A percentile compares a stretch with the other conserved stretches of the same genome.
These are phyloP conservation scores for Allacma fusca DNA, from an alignment of 2,888 invertebrate species.

Conservation along the genomic window DNA sequence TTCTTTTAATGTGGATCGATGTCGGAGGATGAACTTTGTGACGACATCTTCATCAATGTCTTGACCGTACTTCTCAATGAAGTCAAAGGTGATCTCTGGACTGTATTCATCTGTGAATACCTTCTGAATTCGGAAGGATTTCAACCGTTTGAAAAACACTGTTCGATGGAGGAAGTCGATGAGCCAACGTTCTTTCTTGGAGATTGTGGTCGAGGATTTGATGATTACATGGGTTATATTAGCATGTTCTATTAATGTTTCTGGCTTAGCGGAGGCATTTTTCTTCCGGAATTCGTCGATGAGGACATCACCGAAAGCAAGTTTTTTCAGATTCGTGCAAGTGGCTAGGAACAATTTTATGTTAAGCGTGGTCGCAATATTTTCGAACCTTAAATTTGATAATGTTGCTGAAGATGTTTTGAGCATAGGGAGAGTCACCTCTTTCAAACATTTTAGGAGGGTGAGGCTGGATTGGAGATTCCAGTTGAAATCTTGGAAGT, in stretches of 20 bases:
- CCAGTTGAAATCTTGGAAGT: conserved; percentile 5
- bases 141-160: neutral
- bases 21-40: conserved; percentile 5
- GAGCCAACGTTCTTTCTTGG: conserved; percentile 1
- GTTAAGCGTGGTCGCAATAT: neutral
- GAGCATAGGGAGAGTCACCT: neutral
- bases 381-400: neutral
- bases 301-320: conserved; percentile 29
- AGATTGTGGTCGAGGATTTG: conserved; percentile 4
- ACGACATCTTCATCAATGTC: conserved; percentile 28
- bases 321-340: conserved; percentile 15
- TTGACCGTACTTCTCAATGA: conserved; percentile 35
- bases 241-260: neutral
- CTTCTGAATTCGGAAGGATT: conserved; percentile 15
- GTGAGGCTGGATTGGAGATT: neutral
- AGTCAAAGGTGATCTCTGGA: neutral
- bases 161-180: neutral
- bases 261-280: neutral
- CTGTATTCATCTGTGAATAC: neutral
- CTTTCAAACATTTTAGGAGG: conserved; percentile 7
- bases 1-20: conserved; percentile 5
- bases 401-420: neutral
- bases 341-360: conserved; percentile 8
- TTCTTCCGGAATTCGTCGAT: conserved; percentile 30
- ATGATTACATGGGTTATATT: neutral